Percentiles rank a stretch among this genome's conserved stretches.
These are phyloP conservation scores for Balaeniceps rex DNA, from an alignment of 2,113 vertebrate species.

Conservation along the genomic window DNA sequence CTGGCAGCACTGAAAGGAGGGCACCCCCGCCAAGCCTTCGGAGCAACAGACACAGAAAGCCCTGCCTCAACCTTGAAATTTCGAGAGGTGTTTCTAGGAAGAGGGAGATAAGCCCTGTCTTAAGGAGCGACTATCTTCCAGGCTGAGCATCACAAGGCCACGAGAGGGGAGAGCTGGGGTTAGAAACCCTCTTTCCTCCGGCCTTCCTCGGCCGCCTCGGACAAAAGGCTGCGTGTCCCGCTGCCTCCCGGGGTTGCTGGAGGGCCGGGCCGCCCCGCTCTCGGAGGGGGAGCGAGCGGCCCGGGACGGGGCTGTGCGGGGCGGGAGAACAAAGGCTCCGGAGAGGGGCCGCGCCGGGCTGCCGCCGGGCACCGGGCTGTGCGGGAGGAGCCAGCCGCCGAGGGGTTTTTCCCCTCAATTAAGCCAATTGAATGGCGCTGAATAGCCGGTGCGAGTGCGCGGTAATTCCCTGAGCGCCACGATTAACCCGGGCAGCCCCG, in stretches of 20 bases:
- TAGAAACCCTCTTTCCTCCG: not conserved
- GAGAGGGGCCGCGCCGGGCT: not conserved
- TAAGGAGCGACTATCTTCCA: not conserved
- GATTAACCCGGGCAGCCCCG: conserved; percentile 67
- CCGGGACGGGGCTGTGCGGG: not conserved
- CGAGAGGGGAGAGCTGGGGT: not conserved
- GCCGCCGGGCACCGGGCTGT: conserved; percentile 22
- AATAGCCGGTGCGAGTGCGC: conserved; percentile 73
- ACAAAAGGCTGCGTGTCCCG: not conserved
- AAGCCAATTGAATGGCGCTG: conserved; percentile 72
- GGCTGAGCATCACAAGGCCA: not conserved
- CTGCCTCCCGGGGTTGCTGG: not conserved
- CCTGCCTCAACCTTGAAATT: not conserved
- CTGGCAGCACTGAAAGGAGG: not conserved
- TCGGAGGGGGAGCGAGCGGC: not conserved
- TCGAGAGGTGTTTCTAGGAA: not conserved
- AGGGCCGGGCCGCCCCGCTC: too few species aligned
- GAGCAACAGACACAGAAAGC: not conserved
- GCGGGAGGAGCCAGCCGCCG: not conserved
- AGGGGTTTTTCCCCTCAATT: conserved; percentile 74
- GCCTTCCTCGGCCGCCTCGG: not conserved
- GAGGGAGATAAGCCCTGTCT: not conserved
- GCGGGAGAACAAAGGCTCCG: conserved; percentile 5
- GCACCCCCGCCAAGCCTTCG: not conserved
- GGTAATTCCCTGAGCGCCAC: conserved; percentile 70